Base-by-base conservation (phyloP, 2,888 invertebrate genomes). In the Pristionchus entomophagus region DNA sequence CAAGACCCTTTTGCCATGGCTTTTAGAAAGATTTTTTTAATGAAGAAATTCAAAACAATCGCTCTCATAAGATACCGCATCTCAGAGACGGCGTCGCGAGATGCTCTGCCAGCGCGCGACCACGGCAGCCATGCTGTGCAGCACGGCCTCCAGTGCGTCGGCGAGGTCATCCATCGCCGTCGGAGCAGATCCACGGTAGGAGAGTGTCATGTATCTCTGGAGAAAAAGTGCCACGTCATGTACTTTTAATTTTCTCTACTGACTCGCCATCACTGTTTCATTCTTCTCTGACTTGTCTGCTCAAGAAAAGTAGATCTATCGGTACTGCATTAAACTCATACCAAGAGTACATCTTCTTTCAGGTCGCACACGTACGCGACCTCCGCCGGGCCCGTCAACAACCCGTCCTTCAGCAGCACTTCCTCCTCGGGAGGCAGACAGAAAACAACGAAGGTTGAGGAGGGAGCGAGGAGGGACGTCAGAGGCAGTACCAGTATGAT, bases 81-180 rank as follows among this genome's bases (percentile, higher is more conserved):
- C 53, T 17, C 49, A 85, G 85, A 73, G 22, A 29, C 73, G 77
- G 17, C 73, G 85, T 41, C 73, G 85, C 4, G 85, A 85, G 56
- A 85, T 85, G 73, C 14, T 73, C 26, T 38, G 73, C 14, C 49
- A 41, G 38, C 22, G 41, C 2, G 35, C 85, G 19, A 26, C 38
- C 0, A 77, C 85, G 0, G 51, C 65, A 8, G 65, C 83, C 17
- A 84, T 65, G 26, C 10, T 65, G 8, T 35, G 35, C 35, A 32
- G 35, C n/a, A 41, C 85, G 3, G 29, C 35, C 8, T 26, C 73
- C 26, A 12, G 10, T 4, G 32, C 51, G 1, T 85, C 85, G 0
- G 38, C 51, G 19, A 32, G 85, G 26, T 85, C 85, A 1, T 85
- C 85, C 10, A 49, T 85, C 38, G 85, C 85, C 4, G 10, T 35